Conservation (phyloP, 2,888 invertebrate species). For the Cantharis lateralis region DNA sequence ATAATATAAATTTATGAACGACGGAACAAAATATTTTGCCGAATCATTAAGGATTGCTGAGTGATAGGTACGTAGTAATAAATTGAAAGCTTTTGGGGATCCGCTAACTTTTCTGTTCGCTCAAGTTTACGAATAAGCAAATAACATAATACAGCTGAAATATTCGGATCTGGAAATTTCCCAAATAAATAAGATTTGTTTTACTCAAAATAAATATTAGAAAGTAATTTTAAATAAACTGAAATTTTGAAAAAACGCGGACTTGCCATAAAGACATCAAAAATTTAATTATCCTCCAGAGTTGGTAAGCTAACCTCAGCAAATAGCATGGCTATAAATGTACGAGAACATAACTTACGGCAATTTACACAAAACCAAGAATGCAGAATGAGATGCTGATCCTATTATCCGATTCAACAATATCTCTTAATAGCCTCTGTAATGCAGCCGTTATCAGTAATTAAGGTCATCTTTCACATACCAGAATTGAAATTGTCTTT, state of each 20-base stretch:
- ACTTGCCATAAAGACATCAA: conserved; percentile 23
- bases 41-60: neutral
- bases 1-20: neutral
- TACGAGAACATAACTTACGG: conserved; percentile 32
- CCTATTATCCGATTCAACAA: conserved; percentile 41
- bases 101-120: neutral
- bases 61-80: neutral
- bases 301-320: conserved; percentile 26
- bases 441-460: conserved; percentile 39
- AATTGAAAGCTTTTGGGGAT: neutral
- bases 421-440: conserved; percentile 41
- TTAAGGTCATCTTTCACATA: conserved; percentile 40
- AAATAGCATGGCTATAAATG: conserved; percentile 36
- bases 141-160: conserved; percentile 1
- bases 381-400: conserved; percentile 39
- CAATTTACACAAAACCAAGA: conserved; percentile 33
- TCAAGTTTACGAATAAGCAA: conserved; percentile 4
- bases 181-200: neutral
- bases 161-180: neutral
- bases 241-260: neutral
- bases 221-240: neutral
- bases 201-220: neutral
- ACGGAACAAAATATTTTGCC: neutral
- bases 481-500: conserved; percentile 27
- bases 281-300: conserved; percentile 24